Evolutionary conservation across 1,140 invertebrate species (phyloP).

Genomic region (Eriocheir sinensis): DNA sequence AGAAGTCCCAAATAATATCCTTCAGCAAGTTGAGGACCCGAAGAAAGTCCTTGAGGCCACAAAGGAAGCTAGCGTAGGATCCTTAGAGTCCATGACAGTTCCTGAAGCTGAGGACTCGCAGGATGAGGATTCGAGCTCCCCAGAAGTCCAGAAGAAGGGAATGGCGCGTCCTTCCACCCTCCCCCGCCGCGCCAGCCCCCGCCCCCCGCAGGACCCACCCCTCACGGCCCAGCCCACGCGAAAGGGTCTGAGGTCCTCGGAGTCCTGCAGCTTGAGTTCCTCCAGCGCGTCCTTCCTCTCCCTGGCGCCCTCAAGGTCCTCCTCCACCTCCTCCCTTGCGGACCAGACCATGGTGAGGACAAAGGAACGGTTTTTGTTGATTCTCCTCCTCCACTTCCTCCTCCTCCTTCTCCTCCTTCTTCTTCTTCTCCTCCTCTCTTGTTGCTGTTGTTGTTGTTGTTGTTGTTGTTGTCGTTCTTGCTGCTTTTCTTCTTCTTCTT

Average conservation of each 20-base stretch:
- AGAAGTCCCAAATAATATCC: too few species aligned
- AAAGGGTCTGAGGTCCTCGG: not conserved
- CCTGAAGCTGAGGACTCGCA: not conserved
- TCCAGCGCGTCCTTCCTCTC: not conserved
- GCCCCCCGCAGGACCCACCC: not conserved
- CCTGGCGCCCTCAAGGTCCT: not conserved
- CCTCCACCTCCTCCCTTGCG: not conserved
- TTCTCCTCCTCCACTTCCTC: too few species aligned
- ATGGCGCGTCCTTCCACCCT: not conserved
- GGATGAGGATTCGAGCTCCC: not conserved
- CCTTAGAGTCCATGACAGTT: not conserved
- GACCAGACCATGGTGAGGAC: not conserved
- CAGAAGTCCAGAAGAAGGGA: not conserved
- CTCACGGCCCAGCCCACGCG: not conserved
- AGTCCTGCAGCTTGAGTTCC: not conserved
- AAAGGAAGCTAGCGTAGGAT: not conserved
- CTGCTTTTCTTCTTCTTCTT: not conserved
- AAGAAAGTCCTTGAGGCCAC: not conserved
- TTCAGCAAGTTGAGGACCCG: too few species aligned
- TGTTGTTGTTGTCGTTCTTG: too few species aligned
- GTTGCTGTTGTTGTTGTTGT: too few species aligned
- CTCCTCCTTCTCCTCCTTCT: not conserved
- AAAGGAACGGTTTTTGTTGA: too few species aligned
- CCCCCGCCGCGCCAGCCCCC: not conserved
- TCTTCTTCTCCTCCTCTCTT: not conserved